Base-by-base conservation (phyloP, 2,797 vertebrate species). In the Lates japonicus region DNA sequence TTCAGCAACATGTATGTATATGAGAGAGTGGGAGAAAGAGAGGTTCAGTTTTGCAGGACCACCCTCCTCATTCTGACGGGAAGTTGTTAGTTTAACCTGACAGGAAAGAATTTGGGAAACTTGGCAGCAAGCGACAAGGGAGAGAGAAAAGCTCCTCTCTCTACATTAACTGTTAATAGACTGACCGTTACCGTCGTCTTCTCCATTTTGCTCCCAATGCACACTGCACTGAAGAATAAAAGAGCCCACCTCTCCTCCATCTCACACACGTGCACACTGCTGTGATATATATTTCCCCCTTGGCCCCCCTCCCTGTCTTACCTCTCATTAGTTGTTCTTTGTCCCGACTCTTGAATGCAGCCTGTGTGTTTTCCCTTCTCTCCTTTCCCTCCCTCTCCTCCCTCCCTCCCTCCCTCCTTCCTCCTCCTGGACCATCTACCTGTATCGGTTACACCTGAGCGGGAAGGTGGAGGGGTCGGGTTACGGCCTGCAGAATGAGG, bases 1-100 rank as follows among this genome's bases (percentile, higher is more conserved):
- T 83, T 86, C 51, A 39, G 76, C 3, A 55, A 71, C 75, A 77
- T 88, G 81, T 64, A 52, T 85, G 82, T 59, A 58, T 76, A 46
- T 61, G 80, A 61, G 35, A 7, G 71, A 68, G 55, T 37, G 66
- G 10, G 69, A 71, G 69, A 67, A 79, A 78, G 86, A 65, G 89
- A 88, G 88, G 84, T 86, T 92, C 90, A 91, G 91, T 90, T 90
- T 88, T 92, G 90, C 89, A 90, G 94, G 95, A 94, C 94, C 94
- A 95, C 94, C 90, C 95, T 96, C 85, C 92, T 95, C 94, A 94
- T 94, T 89, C 90, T 85, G 91, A 95, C 92, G 96, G 96, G 95
- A 97, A 97, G 96, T 96, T 96, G 96, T 97, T 97, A 95, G 96
- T 97, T 97, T 97, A 97, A 97, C 96, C 96, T 96, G 96, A 92